Conservation (phyloP, 2,113 vertebrate genomes). For the Jacana jacana region DNA sequence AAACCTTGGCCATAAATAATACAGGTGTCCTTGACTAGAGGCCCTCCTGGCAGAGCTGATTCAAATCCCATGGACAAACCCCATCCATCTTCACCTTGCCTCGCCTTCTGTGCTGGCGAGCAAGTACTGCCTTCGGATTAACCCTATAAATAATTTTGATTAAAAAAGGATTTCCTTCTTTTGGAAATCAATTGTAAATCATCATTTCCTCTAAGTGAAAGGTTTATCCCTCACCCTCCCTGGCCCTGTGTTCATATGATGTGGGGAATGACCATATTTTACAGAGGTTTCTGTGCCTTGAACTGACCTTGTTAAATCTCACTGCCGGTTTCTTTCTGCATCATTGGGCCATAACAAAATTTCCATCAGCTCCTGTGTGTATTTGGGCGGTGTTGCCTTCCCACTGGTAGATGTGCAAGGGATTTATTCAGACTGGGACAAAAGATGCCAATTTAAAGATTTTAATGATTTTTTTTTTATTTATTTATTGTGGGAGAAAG, state of each 20-base stretch:
- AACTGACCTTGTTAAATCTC: constrained; percentile 68
- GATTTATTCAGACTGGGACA: not conserved
- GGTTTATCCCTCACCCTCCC: not conserved
- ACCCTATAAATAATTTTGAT: constrained; percentile 72
- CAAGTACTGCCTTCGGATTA: constrained; percentile 33
- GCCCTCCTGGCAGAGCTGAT: not conserved
- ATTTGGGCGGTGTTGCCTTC: not conserved
- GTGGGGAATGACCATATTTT: constrained; percentile 23
- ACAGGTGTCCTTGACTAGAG: constrained; percentile 44
- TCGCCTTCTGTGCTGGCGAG: not conserved
- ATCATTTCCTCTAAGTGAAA: not conserved
- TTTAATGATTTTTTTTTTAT: not conserved
- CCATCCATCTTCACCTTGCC: constrained; percentile 32
- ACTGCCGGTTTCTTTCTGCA: constrained; percentile 36
- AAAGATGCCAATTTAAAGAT: constrained; percentile 25
- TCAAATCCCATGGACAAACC: constrained; percentile 23
- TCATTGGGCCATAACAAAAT: constrained; percentile 53
- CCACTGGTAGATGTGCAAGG: not conserved
- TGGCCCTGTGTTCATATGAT: not conserved
- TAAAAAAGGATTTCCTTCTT: constrained; percentile 56
- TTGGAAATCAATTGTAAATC: constrained; percentile 43
- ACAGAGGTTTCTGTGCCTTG: constrained; percentile 45
- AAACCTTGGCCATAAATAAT: constrained; percentile 32
- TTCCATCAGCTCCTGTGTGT: constrained; percentile 42
- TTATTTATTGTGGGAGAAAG: not conserved